Evolutionary conservation across 2,888 invertebrate genomes (phyloP).

Genomic region (Stegana nigrithorax): DNA sequence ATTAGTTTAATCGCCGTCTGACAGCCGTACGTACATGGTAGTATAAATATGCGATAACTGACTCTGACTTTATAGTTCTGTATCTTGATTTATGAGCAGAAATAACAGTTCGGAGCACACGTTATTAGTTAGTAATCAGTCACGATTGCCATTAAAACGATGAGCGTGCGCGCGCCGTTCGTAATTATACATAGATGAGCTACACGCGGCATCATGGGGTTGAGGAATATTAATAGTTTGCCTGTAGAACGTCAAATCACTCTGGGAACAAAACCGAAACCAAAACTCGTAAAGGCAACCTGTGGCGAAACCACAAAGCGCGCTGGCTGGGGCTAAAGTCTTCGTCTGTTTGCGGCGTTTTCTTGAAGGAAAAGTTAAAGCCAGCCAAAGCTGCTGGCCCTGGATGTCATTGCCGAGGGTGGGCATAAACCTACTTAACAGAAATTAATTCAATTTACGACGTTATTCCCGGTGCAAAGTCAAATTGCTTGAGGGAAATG

Average conservation of each 20-base stretch:
- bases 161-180: too few species aligned
- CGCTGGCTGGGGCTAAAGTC: too few species aligned
- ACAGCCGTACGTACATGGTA: too few species aligned
- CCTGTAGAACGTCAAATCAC: too few species aligned
- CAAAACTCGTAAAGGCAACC: too few species aligned
- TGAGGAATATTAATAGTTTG: neutral
- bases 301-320: conserved; percentile 1
- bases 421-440: conserved; percentile 35
- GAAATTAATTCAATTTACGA: conserved; percentile 40
- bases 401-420: conserved; percentile 27
- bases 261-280: too few species aligned
- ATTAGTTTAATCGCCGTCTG: neutral
- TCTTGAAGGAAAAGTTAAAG: too few species aligned
- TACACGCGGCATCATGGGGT: neutral
- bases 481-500: neutral
- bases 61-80: neutral
- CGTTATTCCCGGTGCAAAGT: conserved; percentile 30
- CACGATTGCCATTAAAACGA: neutral
- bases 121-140: conserved; percentile 7
- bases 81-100: conserved; percentile 3
- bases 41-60: neutral
- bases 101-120: neutral
- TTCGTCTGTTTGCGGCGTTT: too few species aligned
- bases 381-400: too few species aligned
- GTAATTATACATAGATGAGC: conserved; percentile 12